A percentile compares a stretch with the other conserved stretches of the same genome.
These are phyloP conservation scores for Engraulis encrasicolus DNA, from an alignment of 2,113 vertebrate genomes.

Conservation along the genomic window DNA sequence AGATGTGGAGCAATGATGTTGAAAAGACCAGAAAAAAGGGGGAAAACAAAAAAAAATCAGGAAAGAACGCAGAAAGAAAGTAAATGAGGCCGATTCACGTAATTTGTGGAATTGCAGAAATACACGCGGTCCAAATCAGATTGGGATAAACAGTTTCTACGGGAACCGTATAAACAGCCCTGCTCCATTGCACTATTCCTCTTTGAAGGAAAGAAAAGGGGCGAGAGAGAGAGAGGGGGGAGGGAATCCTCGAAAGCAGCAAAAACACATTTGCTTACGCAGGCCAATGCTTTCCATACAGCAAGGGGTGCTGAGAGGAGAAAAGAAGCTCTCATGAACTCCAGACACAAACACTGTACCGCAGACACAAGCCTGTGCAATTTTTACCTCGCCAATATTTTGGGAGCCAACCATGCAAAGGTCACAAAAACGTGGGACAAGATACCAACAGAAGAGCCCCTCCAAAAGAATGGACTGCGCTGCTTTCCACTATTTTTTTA, in stretches of 20 bases:
- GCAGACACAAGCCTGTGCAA: background rate
- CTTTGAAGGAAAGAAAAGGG: background rate
- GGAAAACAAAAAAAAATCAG: background rate
- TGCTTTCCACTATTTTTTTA: background rate
- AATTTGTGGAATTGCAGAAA: conserved; percentile 18
- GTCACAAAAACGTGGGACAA: background rate
- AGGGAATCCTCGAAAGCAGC: conserved; percentile 11
- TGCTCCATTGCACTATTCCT: conserved; percentile 1
- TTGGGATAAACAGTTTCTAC: conserved; percentile 20
- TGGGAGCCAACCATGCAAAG: background rate
- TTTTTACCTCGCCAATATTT: conserved; percentile 6
- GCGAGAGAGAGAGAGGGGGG: background rate
- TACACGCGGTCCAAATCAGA: conserved; percentile 1
- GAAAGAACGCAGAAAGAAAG: background rate
- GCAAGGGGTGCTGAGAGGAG: background rate
- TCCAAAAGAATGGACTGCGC: background rate
- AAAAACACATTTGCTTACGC: conserved; percentile 8
- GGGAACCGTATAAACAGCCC: conserved; percentile 7
- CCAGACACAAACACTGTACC: background rate
- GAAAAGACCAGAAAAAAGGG: background rate
- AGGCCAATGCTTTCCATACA: background rate
- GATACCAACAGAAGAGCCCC: background rate
- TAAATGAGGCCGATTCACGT: conserved; percentile 6
- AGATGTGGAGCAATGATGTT: background rate
- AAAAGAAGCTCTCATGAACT: background rate